Percentiles rank a stretch among this genome's conserved stretches.
phyloP scores from a whole-genome alignment of 1,140 invertebrate genomes.

The Drosophila sproati region DNA sequence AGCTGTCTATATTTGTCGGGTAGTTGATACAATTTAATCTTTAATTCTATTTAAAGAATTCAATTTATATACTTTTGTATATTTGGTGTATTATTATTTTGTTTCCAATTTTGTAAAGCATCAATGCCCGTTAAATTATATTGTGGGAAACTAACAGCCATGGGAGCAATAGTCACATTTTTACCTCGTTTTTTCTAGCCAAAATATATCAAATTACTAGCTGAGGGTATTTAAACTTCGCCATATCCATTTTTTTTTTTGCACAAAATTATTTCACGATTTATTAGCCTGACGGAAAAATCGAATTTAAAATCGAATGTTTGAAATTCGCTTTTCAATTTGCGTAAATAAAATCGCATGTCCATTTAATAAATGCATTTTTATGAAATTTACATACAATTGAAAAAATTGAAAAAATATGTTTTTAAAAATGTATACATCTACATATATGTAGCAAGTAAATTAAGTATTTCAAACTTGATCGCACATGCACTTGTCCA shows the following conservation, averaged over 20 bases:
- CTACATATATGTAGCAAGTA: slow-evolving; percentile 10
- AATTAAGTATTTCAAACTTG: slow-evolving; percentile 40
- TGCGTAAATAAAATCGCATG: slow-evolving; percentile 58
- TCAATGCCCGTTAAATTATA: too few species aligned
- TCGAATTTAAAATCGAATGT: slow-evolving; percentile 26
- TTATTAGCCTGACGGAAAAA: slow-evolving; percentile 12
- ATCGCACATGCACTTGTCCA: slow-evolving; percentile 71
- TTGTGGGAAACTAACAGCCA: too few species aligned
- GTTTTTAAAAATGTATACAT: slow-evolving; percentile 37
- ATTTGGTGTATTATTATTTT: too few species aligned
- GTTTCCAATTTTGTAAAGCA: too few species aligned
- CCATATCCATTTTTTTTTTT: background rate
- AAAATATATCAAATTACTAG: background rate
- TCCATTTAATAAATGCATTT: slow-evolving; percentile 55
- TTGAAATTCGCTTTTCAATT: slow-evolving; percentile 34
- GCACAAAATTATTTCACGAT: slow-evolving; percentile 28
- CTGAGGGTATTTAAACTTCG: slow-evolving; percentile 23
- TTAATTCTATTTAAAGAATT: slow-evolving; percentile 31
- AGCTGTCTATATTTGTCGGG: background rate
- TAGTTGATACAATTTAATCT: slow-evolving; percentile 34
- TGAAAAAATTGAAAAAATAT: slow-evolving; percentile 16
- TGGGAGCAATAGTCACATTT: too few species aligned
- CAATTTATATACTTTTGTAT: background rate
- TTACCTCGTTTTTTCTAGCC: too few species aligned
- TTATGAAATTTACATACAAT: slow-evolving; percentile 45